These are phyloP conservation scores for Himalopsyche japonica DNA, from an alignment of 2,888 invertebrate species.

Conservation along the genomic window DNA sequence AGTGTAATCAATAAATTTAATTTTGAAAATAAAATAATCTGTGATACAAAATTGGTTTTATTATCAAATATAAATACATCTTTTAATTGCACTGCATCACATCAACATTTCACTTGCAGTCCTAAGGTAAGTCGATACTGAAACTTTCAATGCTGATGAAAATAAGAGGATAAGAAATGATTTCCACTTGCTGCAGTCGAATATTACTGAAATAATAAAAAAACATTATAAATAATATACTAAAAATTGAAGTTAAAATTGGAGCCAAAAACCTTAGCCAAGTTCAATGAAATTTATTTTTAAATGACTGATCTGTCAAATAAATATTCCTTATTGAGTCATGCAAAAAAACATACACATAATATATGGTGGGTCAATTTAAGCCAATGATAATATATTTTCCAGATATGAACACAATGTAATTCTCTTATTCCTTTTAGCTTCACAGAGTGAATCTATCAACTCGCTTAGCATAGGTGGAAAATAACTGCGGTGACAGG, in stretches of 20 bases:
- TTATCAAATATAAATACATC: background rate
- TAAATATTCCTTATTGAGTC: no score
- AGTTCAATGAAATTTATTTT: no score
- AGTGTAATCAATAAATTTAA: background rate
- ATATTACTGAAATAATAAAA: conserved; percentile 57
- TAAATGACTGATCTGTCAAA: no score
- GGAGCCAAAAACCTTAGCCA: no score
- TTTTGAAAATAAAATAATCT: background rate
- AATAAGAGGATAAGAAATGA: conserved; percentile 45
- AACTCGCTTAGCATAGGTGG: no score
- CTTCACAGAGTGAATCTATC: no score
- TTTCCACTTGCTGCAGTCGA: conserved; percentile 55
- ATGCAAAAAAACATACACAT: no score
- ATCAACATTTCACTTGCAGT: background rate
- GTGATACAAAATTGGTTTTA: background rate
- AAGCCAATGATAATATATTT: no score
- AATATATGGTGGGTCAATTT: no score
- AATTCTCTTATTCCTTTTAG: no score
- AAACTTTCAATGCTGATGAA: conserved; percentile 41
- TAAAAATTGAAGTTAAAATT: background rate
- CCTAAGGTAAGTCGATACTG: conserved; percentile 15
- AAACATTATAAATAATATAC: background rate
- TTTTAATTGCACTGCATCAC: background rate
- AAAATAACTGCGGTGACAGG: no score
- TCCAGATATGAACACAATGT: no score